Base-by-base conservation (phyloP, 2,888 invertebrate genomes). In the Tupiocoris notatus region DNA sequence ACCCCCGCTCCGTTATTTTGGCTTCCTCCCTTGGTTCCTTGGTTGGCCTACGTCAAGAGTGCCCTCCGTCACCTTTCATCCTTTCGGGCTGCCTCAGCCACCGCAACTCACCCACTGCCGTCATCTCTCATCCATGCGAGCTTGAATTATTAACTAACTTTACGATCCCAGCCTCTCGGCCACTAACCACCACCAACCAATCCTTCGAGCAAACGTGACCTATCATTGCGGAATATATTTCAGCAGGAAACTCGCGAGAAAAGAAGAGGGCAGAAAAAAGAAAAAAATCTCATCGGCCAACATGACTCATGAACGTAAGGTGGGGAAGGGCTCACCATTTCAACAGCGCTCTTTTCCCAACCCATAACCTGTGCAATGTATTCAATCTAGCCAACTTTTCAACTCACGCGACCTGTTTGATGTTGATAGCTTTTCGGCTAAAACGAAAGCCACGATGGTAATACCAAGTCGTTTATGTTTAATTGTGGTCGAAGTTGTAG, bases 191-290 rank as follows among this genome's bases (percentile, higher is more conserved):
- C 57, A 54, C 67, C 22, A 21, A 67, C 67, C 25, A 57, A 59
- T 18, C 70, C 24, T 25, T 56, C 21, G 56, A 39, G 54, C 57
- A 56, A 59, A 70, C 70, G 70, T 70, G 70, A 70, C 70, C 70
- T 70, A 70, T 70, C 70, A 70, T 70, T 70, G 23, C 23, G 70
- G 70, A 59, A 61, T 70, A 70, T 70, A 70, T 70, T 70, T 70
- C 70, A 70, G 61, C 24, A 57, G 18, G 39, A 39, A 7, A 39
- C 58, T 23, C 61, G 17, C n/a, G n/a, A 16, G 68, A 58, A 22
- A 17, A 58, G 9, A 7, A n/a, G 58, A 57, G n/a, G 54, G 23
- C 22, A 17, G n/a, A 57, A 59, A 67, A 56, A 67, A 67, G 18
- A 17, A 57, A 67, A 67, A 67, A 56, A 57, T 24, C 67, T 67